Evolutionary conservation across 2,888 invertebrate genomes (phyloP), one percentile per base, ranked within the genome.

Genomic region (Flabesymbios commensalis): DNA sequence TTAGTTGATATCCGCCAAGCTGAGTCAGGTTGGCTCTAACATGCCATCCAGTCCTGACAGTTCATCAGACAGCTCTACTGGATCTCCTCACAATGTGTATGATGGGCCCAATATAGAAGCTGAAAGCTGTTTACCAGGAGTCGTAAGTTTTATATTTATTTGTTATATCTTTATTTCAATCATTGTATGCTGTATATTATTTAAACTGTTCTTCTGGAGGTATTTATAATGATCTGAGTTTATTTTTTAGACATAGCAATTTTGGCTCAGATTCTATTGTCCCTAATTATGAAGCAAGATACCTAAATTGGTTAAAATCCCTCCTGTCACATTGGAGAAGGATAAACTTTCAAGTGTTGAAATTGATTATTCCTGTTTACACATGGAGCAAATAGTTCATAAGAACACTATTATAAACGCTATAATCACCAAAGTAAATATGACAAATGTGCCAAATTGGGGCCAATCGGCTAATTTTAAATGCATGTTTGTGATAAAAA

Each of bases 31-130:
- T 41, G 81, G 82, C 32, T 77, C 81, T 64, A 83, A 83, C 68
- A 83, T 84, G 81, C 83, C 84, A 19, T 90, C 91, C 74, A 91
- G 91, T 61, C 92, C 92, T 57, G 97, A 96, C 79, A 93, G 94
- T 59, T 94, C 93, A 76, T 94, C 94, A 60, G 96, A 96, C 81
- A 94, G 94, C 71, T 94, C 94, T 59, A 92, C 93, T 2, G 92
- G 93, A 2, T 94, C 94, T 0, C 94, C 94, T 1, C 93, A 93
- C 68, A 88, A 92, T 78, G 79, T 83, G 24, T 91, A 90, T 73
- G 91, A 91, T 79, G 88, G 90, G 65, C 88, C 90, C 48, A 90
- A 90, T 75, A 83, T 88, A 22, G 93, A 94, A 76, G 91, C 92
- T 0, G 97, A 97, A 84, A 90, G 89, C 77, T 89, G 90, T 69